A percentile compares a stretch with the other conserved stretches of the same genome.
Evolutionary conservation across 2,797 vertebrate genomes (phyloP).

Genomic region (Sebastes baramenuke): DNA sequence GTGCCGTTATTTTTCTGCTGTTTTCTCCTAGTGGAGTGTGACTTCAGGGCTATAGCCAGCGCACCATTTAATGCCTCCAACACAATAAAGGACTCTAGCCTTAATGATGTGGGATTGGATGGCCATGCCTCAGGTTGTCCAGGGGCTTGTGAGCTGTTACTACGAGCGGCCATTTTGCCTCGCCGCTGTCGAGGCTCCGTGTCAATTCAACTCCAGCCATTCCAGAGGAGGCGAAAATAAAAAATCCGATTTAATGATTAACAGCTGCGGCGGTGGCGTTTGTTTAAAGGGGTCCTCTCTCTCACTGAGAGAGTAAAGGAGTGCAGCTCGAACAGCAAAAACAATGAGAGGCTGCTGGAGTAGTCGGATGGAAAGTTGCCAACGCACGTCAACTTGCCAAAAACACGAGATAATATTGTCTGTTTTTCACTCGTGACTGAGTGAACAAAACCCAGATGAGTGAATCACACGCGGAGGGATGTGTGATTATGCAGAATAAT

Average conservation of each 20-base stretch:
- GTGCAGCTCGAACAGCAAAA: constrained; percentile 6
- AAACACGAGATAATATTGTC: constrained; percentile 28
- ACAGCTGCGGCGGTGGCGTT: constrained; percentile 9
- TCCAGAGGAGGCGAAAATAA: constrained; percentile 53
- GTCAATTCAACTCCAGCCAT: constrained; percentile 56
- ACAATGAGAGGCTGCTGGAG: constrained; percentile 35
- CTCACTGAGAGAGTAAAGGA: constrained; percentile 4
- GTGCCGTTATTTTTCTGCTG: constrained; percentile 77
- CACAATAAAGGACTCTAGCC: constrained; percentile 80
- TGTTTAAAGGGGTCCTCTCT: constrained; percentile 32
- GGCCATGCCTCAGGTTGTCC: constrained; percentile 76
- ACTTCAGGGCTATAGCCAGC: constrained; percentile 76
- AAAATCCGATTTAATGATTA: constrained; percentile 61
- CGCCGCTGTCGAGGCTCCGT: constrained; percentile 24
- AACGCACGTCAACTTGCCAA: constrained; percentile 15
- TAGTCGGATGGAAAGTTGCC: constrained; percentile 44
- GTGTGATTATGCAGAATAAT: constrained; percentile 37
- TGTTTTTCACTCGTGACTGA: constrained; percentile 29
- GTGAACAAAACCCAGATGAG: constrained; percentile 5
- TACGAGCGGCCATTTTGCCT: constrained; percentile 73
- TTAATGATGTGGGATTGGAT: constrained; percentile 82
- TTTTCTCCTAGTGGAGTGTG: constrained; percentile 76
- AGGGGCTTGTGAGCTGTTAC: constrained; percentile 72
- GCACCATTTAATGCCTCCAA: constrained; percentile 79
- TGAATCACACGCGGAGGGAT: constrained; percentile 6